Percentiles rank a stretch among this genome's conserved stretches.
These are phyloP conservation scores for Zygothrica quintamaculata DNA, from an alignment of 2,888 invertebrate species.

Conservation along the genomic window DNA sequence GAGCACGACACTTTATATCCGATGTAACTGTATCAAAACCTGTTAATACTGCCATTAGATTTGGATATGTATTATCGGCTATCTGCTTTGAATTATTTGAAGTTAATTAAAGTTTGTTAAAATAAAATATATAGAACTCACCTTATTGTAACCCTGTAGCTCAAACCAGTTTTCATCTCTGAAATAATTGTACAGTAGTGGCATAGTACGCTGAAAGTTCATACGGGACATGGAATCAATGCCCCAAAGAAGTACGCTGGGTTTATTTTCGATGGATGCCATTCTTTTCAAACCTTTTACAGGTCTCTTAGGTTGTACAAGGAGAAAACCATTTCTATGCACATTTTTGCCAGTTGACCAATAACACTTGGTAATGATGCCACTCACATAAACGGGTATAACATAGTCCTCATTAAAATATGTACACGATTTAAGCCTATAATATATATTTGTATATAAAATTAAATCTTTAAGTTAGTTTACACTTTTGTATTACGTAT, in stretches of 20 bases:
- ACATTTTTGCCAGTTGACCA: slow-evolving; percentile 81
- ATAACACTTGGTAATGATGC: slow-evolving; percentile 77
- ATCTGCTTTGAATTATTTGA: slow-evolving; percentile 86
- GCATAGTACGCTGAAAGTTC: slow-evolving; percentile 90
- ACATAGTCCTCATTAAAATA: slow-evolving; percentile 58
- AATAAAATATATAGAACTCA: background rate
- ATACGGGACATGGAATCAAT: slow-evolving; percentile 93
- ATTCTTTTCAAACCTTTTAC: background rate
- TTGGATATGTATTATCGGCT: slow-evolving; percentile 95
- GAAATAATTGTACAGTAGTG: slow-evolving; percentile 88
- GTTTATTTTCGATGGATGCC: slow-evolving; percentile 9
- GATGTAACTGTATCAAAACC: slow-evolving; percentile 86
- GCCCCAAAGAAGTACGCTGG: slow-evolving; percentile 91
- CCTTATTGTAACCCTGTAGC: slow-evolving; percentile 90
- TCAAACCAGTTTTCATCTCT: slow-evolving; percentile 88
- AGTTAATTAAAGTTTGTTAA: no score
- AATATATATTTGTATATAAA: no score
- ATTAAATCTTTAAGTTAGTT: no score
- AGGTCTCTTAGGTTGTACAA: slow-evolving; percentile 82
- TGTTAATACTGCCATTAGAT: slow-evolving; percentile 92
- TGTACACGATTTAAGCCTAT: no score
- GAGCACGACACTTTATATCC: slow-evolving; percentile 85
- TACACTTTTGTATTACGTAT: no score
- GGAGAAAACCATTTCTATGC: slow-evolving; percentile 85
- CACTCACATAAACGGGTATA: no score